Evolutionary conservation across 2,888 invertebrate genomes (phyloP).

Genomic region (Chaitophorus viminalis): DNA sequence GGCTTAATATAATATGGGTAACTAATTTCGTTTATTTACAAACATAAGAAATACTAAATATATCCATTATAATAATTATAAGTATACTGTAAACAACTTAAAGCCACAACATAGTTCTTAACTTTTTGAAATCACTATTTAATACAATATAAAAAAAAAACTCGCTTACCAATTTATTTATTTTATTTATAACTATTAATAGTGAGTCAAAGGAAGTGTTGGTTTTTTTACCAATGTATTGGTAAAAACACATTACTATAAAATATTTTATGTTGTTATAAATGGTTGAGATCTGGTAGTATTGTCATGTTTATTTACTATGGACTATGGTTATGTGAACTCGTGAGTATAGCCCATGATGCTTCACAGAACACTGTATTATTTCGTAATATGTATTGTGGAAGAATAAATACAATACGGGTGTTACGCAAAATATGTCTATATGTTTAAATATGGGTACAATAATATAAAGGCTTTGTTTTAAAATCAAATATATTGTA

Average conservation of each 20-base stretch:
- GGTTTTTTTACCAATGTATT: neutral
- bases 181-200: neutral
- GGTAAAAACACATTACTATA: neutral
- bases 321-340: neutral
- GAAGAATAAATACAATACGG: neutral
- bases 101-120: neutral
- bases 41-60: neutral
- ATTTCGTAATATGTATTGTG: constrained; percentile 7
- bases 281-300: neutral
- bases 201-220: neutral
- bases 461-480: no score
- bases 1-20: constrained; percentile 9
- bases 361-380: neutral
- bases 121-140: neutral
- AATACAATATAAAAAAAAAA: neutral
- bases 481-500: no score
- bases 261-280: neutral
- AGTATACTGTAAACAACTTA: neutral
- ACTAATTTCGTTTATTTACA: constrained; percentile 21
- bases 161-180: neutral
- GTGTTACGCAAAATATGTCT: neutral
- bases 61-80: neutral
- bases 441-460: neutral
- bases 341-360: neutral
- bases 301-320: neutral